These are phyloP conservation scores for Entelurus aequoreus DNA, from an alignment of 2,113 vertebrate species.

Conservation along the genomic window DNA sequence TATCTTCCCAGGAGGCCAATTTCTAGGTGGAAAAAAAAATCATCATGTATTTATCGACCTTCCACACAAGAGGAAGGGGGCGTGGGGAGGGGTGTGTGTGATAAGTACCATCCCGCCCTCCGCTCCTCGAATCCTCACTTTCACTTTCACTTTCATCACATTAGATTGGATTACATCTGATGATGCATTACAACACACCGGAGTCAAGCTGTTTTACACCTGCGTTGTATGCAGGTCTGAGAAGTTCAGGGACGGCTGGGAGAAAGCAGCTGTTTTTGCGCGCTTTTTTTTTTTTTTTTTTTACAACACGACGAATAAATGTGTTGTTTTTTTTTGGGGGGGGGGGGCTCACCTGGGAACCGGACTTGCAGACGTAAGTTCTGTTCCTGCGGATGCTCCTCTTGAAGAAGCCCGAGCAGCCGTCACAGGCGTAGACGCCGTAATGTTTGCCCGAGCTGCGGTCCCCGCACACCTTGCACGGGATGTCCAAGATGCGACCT, in stretches of 20 bases:
- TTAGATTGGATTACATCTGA: conserved; percentile 78
- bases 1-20: conserved; percentile 57
- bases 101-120: conserved; percentile 68
- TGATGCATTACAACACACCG: conserved; percentile 49
- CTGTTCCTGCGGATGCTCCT: conserved; percentile 94
- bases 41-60: conserved; percentile 59
- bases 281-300: not conserved
- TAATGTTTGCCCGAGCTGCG: conserved; percentile 98
- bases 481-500: conserved; percentile 98
- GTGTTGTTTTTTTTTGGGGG: not conserved
- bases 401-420: conserved; percentile 98
- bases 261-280: not conserved
- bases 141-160: conserved; percentile 62
- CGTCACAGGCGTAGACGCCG: conserved; percentile 96
- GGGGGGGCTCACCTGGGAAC: conserved; percentile 82
- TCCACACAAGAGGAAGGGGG: not conserved
- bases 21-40: conserved; percentile 64
- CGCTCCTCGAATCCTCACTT: conserved; percentile 63
- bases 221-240: conserved; percentile 26
- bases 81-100: not conserved
- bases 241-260: conserved; percentile 58
- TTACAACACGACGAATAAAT: not conserved
- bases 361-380: conserved; percentile 98
- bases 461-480: conserved; percentile 97
- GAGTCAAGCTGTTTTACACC: conserved; percentile 54